Percentiles rank a stretch among this genome's conserved stretches.
phyloP scores from a whole-genome alignment of 2,888 invertebrate genomes.

The Tachina lurida region DNA sequence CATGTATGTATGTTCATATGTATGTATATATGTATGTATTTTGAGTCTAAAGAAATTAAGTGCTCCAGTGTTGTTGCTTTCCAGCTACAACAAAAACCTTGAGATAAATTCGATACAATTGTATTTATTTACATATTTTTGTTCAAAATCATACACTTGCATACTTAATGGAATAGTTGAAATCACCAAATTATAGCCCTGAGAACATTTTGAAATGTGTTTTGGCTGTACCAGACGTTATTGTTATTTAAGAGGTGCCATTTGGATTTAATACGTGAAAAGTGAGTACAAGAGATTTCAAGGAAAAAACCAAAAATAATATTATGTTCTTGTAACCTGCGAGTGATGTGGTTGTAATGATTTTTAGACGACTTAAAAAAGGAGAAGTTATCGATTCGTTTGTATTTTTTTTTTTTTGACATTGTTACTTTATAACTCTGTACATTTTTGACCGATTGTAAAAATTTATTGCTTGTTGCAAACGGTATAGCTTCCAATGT shows the following conservation, averaged over 20 bases:
- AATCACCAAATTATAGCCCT: constrained; percentile 49
- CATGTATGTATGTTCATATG: constrained; percentile 24
- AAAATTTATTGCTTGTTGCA: no score
- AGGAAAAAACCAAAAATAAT: no score
- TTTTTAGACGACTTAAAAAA: no score
- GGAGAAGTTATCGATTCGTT: no score
- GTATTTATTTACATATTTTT: constrained; percentile 23
- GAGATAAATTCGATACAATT: constrained; percentile 54
- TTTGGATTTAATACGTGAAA: background rate
- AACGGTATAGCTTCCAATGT: no score
- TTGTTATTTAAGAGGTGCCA: background rate
- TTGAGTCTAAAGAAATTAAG: constrained; percentile 11
- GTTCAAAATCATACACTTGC: constrained; percentile 12
- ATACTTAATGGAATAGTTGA: constrained; percentile 32
- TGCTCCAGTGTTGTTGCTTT: background rate
- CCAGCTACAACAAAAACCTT: constrained; percentile 3
- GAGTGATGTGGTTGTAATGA: no score
- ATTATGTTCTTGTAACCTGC: no score
- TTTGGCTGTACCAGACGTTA: background rate
- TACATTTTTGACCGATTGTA: no score
- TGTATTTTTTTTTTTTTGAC: no score
- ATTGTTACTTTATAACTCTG: no score
- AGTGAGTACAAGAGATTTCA: no score
- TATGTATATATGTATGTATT: constrained; percentile 24
- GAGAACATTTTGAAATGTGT: background rate